Conservation (phyloP, 2,113 vertebrate genomes). For the Bambusicola thoracicus region DNA sequence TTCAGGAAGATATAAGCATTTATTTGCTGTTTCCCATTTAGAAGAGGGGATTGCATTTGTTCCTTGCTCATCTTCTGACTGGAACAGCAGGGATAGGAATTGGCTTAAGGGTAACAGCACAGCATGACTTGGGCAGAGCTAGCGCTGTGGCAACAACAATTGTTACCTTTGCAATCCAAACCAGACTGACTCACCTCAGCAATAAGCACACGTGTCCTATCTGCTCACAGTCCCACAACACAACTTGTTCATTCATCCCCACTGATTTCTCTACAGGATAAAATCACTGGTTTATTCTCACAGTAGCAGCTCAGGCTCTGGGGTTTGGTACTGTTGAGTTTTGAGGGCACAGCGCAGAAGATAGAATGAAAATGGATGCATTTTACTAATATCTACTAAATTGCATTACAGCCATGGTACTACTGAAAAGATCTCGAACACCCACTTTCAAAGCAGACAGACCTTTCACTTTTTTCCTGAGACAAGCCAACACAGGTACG, state of each 20-base stretch:
- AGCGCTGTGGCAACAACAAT: background rate
- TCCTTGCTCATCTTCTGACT: background rate
- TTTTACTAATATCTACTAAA: background rate
- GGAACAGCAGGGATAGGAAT: background rate
- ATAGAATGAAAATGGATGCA: background rate
- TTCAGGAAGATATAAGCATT: fast-evolving
- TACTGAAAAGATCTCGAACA: slow-evolving; percentile 88
- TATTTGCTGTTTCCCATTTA: background rate
- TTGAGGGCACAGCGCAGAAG: background rate
- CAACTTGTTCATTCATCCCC: background rate
- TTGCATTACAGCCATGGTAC: slow-evolving; percentile 82
- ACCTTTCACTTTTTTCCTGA: slow-evolving; percentile 88
- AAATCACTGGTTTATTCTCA: background rate
- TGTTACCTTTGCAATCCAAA: background rate
- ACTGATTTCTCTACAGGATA: background rate
- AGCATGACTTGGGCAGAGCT: background rate
- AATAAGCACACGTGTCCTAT: fast-evolving
- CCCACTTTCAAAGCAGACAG: slow-evolving; percentile 90
- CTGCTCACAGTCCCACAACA: background rate
- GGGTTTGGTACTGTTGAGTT: background rate
- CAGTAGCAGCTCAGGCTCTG: background rate
- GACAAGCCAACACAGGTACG: slow-evolving; percentile 85
- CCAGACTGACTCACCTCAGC: background rate
- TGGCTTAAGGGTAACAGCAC: background rate
- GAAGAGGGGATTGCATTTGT: background rate